Percentiles rank a stretch among this genome's conserved stretches.
These are phyloP conservation scores for Aphidoletes aphidimyza DNA, from an alignment of 2,888 invertebrate species.

Conservation along the genomic window DNA sequence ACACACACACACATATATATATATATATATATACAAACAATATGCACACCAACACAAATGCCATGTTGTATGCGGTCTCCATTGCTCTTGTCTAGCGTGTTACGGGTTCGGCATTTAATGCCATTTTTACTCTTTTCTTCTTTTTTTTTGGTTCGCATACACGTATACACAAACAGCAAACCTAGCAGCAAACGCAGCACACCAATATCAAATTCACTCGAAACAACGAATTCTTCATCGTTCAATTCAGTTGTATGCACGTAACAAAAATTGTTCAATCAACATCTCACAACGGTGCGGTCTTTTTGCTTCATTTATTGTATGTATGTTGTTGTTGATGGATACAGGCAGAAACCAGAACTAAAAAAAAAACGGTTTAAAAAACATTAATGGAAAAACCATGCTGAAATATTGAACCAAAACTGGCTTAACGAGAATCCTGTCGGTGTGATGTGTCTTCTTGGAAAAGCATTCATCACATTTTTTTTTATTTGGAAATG, in stretches of 20 bases:
- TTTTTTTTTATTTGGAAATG: too few relatives aligned
- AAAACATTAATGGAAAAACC: not conserved
- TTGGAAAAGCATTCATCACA: too few relatives aligned
- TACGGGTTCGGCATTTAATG: constrained; percentile 12
- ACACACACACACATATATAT: not conserved
- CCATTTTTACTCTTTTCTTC: not conserved
- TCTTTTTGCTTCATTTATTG: not conserved
- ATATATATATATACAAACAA: too few relatives aligned
- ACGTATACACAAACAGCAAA: not conserved
- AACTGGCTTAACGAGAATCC: not conserved
- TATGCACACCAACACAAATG: not conserved
- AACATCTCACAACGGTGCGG: constrained; percentile 1
- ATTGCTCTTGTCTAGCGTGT: constrained; percentile 8
- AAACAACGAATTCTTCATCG: not conserved
- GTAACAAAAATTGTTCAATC: too few relatives aligned
- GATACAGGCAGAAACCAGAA: not conserved
- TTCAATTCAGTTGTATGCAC: not conserved
- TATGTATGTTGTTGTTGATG: not conserved
- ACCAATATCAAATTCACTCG: constrained; percentile 38
- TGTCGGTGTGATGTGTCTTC: too few relatives aligned
- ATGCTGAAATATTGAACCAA: not conserved
- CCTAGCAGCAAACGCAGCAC: not conserved
- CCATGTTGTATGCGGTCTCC: not conserved
- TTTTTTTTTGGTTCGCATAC: not conserved
- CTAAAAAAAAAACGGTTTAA: not conserved